phyloP scores from a whole-genome alignment of 2,113 vertebrate genomes.

The Myxocyprinus asiaticus region DNA sequence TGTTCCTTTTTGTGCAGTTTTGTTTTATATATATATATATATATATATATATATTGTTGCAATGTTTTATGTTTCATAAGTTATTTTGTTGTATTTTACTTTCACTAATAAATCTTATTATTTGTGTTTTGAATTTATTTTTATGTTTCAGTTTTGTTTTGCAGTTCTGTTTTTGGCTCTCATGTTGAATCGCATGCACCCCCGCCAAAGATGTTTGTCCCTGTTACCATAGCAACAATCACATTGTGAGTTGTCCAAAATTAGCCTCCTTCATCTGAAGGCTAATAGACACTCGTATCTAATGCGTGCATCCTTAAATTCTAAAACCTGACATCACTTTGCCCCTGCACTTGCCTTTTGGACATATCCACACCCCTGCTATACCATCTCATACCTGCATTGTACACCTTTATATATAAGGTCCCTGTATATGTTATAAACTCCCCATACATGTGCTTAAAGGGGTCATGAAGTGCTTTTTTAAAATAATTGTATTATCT shows the following conservation, averaged over 20 bases:
- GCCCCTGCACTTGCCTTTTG: no score
- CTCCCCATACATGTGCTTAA: background rate
- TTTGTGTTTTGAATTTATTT: constrained; percentile 32
- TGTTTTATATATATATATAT: constrained; percentile 19
- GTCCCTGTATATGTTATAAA: background rate
- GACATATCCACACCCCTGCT: background rate
- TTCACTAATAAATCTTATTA: constrained; percentile 15
- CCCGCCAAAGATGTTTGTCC: constrained; percentile 52
- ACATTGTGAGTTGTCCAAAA: constrained; percentile 52
- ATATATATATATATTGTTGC: background rate
- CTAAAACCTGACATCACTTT: background rate
- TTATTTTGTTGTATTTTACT: background rate
- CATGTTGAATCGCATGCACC: constrained; percentile 61
- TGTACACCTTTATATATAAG: background rate
- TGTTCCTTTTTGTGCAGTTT: constrained; percentile 15
- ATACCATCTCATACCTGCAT: background rate
- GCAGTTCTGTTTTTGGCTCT: constrained; percentile 56
- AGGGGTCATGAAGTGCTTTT: background rate
- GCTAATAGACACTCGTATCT: background rate
- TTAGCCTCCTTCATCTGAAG: background rate
- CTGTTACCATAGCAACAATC: constrained; percentile 53
- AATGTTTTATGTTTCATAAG: constrained; percentile 18
- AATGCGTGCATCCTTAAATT: background rate
- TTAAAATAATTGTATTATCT: no score
- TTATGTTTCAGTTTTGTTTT: constrained; percentile 50